Conservation (phyloP, 2,888 invertebrate species). For the Ichneumon xanthorius region DNA sequence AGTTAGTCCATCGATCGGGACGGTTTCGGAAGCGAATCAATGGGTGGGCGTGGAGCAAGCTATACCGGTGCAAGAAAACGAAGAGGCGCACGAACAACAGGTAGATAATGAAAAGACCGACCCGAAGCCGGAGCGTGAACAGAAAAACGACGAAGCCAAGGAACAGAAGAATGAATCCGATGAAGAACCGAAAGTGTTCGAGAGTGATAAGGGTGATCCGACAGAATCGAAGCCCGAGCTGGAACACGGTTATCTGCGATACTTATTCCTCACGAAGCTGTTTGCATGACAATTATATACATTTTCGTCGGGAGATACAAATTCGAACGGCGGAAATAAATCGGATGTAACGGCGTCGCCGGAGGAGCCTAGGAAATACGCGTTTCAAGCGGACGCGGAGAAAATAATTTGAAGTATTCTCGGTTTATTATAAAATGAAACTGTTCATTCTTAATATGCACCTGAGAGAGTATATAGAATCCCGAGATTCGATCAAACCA, state of each 20-base stretch:
- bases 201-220: constrained; percentile 66
- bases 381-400: constrained; percentile 22
- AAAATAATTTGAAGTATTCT: neutral
- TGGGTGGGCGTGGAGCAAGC: neutral
- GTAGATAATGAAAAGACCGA: constrained; percentile 40
- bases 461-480: neutral
- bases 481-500: neutral
- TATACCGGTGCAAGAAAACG: neutral
- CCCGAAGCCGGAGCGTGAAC: constrained; percentile 22
- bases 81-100: neutral
- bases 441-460: neutral
- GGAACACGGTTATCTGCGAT: constrained; percentile 78
- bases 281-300: constrained; percentile 79
- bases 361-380: constrained; percentile 25
- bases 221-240: constrained; percentile 70
- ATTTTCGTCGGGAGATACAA: constrained; percentile 65
- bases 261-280: constrained; percentile 79
- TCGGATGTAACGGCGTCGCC: constrained; percentile 34
- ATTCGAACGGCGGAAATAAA: constrained; percentile 63
- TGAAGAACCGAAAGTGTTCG: constrained; percentile 56
- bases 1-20: constrained; percentile 10
- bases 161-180: constrained; percentile 41
- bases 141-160: constrained; percentile 11
- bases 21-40: constrained; percentile 30
- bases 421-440: neutral